A percentile compares a stretch with the other conserved stretches of the same genome.
These are phyloP conservation scores for Leucoraja erinaceus DNA, from an alignment of 2,113 vertebrate genomes.

Conservation along the genomic window DNA sequence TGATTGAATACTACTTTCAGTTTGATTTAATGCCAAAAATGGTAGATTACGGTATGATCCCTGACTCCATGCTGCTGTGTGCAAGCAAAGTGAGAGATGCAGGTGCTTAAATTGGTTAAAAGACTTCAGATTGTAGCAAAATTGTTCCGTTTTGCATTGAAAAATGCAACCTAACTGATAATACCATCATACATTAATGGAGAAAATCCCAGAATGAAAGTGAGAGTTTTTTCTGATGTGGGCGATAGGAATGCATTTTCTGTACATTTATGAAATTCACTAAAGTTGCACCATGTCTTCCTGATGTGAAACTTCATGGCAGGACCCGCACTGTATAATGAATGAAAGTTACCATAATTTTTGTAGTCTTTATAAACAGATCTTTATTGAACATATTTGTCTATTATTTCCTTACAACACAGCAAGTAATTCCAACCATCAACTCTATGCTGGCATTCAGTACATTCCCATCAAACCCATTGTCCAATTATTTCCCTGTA, in stretches of 20 bases:
- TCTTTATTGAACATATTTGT: not conserved
- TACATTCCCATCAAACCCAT: no score
- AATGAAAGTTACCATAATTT: not conserved
- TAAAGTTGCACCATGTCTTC: not conserved
- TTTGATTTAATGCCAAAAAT: not conserved
- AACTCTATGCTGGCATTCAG: no score
- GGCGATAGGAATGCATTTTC: not conserved
- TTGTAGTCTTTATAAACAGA: not conserved
- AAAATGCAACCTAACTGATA: not conserved
- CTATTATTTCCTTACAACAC: no score
- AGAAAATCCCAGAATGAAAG: not conserved
- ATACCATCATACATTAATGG: not conserved
- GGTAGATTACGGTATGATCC: not conserved
- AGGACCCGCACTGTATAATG: not conserved
- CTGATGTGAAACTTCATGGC: not conserved
- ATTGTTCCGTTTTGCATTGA: not conserved
- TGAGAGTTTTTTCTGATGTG: not conserved
- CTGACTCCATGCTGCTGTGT: not conserved
- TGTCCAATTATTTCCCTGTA: no score
- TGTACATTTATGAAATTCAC: not conserved
- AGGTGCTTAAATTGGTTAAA: not conserved
- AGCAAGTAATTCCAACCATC: no score
- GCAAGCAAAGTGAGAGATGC: no score
- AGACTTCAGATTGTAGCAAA: not conserved
- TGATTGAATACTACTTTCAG: not conserved